Evolutionary conservation across 2,113 vertebrate genomes (phyloP).

Genomic region (Quiscalus mexicanus): DNA sequence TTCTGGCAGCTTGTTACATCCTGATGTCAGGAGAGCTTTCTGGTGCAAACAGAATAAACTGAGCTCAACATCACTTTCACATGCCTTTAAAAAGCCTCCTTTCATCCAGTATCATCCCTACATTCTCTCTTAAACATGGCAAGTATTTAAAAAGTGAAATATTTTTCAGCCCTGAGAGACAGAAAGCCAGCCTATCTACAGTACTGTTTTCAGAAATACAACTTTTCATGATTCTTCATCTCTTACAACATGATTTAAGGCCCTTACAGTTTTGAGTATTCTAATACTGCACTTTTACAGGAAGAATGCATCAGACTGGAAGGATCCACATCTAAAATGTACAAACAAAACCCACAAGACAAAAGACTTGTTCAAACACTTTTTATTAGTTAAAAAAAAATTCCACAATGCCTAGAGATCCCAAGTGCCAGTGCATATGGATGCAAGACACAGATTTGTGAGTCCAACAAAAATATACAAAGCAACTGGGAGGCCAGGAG

Average conservation of each 20-base stretch:
- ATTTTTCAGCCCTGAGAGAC: neutral
- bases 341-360: neutral
- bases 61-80: neutral
- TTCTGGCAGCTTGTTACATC: neutral
- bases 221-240: neutral
- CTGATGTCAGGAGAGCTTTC: neutral
- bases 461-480: neutral
- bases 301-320: neutral
- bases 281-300: neutral
- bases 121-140: neutral
- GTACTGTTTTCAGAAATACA: neutral
- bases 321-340: neutral
- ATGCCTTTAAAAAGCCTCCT: neutral
- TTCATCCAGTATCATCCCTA: rapidly evolving
- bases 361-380: slow-evolving; percentile 45
- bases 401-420: slow-evolving; percentile 10
- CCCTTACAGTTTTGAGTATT: neutral
- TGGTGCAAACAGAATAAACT: neutral
- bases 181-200: neutral
- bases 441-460: neutral
- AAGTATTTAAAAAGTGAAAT: neutral
- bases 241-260: neutral
- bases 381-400: slow-evolving; percentile 66
- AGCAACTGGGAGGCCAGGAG: neutral
- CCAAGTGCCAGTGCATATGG: neutral